These are phyloP conservation scores for Noctua fimbriata DNA, from an alignment of 2,888 invertebrate species.

Conservation along the genomic window DNA sequence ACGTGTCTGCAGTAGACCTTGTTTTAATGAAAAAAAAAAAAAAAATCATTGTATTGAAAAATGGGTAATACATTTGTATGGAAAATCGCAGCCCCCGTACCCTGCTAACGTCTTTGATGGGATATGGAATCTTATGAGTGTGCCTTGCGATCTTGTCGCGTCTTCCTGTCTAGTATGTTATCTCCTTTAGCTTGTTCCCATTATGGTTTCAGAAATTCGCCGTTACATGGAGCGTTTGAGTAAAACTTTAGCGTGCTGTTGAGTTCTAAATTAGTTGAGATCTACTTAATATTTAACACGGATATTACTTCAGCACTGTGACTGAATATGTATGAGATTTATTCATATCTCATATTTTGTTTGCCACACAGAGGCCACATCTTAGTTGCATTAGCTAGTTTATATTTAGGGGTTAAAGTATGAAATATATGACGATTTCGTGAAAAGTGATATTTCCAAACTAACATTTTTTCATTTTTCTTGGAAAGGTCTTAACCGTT, in stretches of 20 bases:
- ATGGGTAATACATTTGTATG: too few relatives aligned
- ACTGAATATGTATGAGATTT: constrained; percentile 10
- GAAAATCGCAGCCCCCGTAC: too few relatives aligned
- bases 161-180: neutral
- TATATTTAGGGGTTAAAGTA: too few relatives aligned
- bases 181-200: constrained; percentile 18
- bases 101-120: neutral
- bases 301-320: constrained; percentile 9
- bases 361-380: too few relatives aligned
- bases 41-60: too few relatives aligned
- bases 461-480: too few relatives aligned
- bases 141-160: neutral
- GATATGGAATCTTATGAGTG: neutral
- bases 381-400: too few relatives aligned
- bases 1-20: too few relatives aligned
- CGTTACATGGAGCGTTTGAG: constrained; percentile 4
- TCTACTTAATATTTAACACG: constrained; percentile 18
- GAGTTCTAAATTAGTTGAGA: constrained; percentile 30
- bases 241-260: constrained; percentile 32
- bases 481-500: too few relatives aligned
- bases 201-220: constrained; percentile 11
- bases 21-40: too few relatives aligned
- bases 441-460: too few relatives aligned
- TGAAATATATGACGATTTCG: too few relatives aligned
- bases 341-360: constrained; percentile 7